phyloP scores from a whole-genome alignment of 2,888 invertebrate genomes.

The Metellina segmentata region DNA sequence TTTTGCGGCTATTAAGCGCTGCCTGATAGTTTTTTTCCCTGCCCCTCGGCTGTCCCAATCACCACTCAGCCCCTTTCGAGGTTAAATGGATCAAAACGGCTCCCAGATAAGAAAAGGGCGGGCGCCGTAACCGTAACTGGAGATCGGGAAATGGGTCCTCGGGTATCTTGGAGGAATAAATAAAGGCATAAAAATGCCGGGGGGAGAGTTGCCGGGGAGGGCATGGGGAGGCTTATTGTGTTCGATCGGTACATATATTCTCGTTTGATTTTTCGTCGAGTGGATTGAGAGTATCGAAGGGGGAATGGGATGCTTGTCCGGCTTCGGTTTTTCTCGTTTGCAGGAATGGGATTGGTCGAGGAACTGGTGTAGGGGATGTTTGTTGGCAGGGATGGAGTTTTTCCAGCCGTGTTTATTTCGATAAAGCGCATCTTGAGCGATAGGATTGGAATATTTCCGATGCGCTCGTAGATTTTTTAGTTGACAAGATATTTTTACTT shows the following conservation, averaged over 20 bases:
- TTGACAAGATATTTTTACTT: too few relatives aligned
- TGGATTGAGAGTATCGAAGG: conserved; percentile 52
- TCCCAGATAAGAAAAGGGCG: conserved; percentile 46
- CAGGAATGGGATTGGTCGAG: conserved; percentile 44
- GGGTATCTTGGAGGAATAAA: conserved; percentile 54
- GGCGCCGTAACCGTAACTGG: conserved; percentile 66
- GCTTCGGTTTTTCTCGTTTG: conserved; percentile 5
- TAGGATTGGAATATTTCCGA: too few relatives aligned
- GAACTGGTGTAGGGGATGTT: neutral
- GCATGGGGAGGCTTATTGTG: conserved; percentile 45
- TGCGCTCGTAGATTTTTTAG: too few relatives aligned
- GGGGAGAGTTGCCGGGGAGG: conserved; percentile 4
- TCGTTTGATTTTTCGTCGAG: conserved; percentile 69
- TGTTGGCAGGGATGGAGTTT: neutral
- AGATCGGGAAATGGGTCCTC: conserved; percentile 47
- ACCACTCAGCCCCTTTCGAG: conserved; percentile 52
- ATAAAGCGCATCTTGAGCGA: neutral
- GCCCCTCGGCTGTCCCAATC: conserved; percentile 31
- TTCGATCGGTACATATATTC: conserved; percentile 66
- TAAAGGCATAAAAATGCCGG: conserved; percentile 66
- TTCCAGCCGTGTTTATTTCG: neutral
- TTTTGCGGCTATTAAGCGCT: conserved; percentile 68
- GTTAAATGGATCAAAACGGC: conserved; percentile 74
- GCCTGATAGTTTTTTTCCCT: conserved; percentile 44
- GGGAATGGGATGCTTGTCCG: conserved; percentile 12